Evolutionary conservation across 1,140 invertebrate species (phyloP).

Genomic region (Macrocentrus cingulum): DNA sequence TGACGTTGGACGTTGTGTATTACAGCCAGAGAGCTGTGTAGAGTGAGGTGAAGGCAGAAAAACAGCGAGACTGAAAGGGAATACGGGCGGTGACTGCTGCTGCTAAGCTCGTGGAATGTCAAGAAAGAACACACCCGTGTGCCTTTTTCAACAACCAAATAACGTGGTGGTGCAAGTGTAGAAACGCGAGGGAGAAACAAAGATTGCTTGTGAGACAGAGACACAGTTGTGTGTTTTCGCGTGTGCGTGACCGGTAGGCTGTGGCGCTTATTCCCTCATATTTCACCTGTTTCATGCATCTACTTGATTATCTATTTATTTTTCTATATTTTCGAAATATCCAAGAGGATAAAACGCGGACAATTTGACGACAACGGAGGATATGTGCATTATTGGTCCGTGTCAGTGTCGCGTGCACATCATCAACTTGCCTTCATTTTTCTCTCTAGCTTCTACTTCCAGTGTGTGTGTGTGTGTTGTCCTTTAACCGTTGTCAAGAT

Average conservation of each 20-base stretch:
- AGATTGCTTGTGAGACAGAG: neutral
- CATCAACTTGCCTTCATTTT: neutral
- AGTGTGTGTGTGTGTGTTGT: neutral
- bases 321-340: too few species aligned
- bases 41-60: neutral
- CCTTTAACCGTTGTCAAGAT: slow-evolving; percentile 6
- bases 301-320: neutral
- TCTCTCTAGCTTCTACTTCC: neutral
- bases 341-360: too few species aligned
- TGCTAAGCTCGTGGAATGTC: slow-evolving; percentile 17
- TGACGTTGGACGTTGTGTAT: neutral
- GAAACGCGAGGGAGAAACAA: neutral
- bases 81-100: slow-evolving; percentile 15
- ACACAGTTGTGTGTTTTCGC: slow-evolving; percentile 9
- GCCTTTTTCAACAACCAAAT: neutral
- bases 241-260: slow-evolving; percentile 19
- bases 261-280: slow-evolving; percentile 7
- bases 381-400: slow-evolving; percentile 20
- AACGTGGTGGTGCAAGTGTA: slow-evolving; percentile 10
- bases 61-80: neutral
- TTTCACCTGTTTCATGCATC: neutral
- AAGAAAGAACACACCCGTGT: slow-evolving; percentile 22
- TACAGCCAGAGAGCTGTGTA: neutral
- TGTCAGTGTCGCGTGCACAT: slow-evolving; percentile 20
- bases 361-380: neutral